Conservation (phyloP, 1,140 invertebrate genomes). For the Gonatopus flavifemur region DNA sequence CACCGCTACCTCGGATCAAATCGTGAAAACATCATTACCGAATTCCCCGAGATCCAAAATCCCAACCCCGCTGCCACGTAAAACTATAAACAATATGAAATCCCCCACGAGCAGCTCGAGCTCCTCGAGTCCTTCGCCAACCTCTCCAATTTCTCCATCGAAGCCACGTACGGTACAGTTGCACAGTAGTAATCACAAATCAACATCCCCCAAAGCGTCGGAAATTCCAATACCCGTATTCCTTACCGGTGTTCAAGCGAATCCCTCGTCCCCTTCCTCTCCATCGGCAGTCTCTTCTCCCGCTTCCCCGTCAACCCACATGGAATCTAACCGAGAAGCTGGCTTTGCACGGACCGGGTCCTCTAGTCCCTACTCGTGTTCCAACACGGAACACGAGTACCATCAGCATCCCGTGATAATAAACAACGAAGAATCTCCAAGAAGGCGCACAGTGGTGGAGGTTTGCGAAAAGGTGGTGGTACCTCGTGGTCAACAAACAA, state of each 20-base stretch:
- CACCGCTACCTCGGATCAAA: constrained; percentile 4
- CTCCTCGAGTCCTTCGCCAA: constrained; percentile 11
- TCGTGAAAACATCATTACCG: constrained; percentile 6
- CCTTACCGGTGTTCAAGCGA: background rate
- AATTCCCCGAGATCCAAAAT: constrained; percentile 43
- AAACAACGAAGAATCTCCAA: constrained; percentile 14
- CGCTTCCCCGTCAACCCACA: constrained; percentile 9
- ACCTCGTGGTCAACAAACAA: constrained; percentile 30
- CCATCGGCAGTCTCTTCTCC: constrained; percentile 8
- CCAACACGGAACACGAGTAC: constrained; percentile 20
- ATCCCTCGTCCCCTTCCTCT: constrained; percentile 6
- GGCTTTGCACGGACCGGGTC: too few relatives aligned
- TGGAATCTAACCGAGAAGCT: too few relatives aligned
- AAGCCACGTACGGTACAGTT: constrained; percentile 11
- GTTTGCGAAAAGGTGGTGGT: constrained; percentile 53
- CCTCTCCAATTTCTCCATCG: constrained; percentile 7
- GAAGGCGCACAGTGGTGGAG: constrained; percentile 47
- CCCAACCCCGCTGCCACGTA: constrained; percentile 49
- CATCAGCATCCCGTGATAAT: too few relatives aligned
- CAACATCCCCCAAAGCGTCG: constrained; percentile 24
- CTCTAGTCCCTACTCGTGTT: background rate
- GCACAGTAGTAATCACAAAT: background rate
- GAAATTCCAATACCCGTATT: constrained; percentile 36
- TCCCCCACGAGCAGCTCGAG: constrained; percentile 25
- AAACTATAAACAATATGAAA: constrained; percentile 24